Evolutionary conservation across 1,140 invertebrate species (phyloP).

Genomic region (Ceratina calcarata): DNA sequence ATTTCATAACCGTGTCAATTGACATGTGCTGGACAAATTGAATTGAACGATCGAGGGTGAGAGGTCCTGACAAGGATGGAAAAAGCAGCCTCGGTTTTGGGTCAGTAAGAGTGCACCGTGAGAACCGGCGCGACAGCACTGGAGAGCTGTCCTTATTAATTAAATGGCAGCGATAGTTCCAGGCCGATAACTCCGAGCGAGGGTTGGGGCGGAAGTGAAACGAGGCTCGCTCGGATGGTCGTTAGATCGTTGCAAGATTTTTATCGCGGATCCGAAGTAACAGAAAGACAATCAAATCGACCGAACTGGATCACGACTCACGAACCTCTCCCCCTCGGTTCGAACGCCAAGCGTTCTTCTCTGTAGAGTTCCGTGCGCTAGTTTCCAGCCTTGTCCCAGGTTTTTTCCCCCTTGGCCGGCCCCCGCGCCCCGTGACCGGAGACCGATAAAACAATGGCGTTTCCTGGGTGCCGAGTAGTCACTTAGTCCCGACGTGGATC

Average conservation of each 20-base stretch:
- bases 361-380: constrained; percentile 19
- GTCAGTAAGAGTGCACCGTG: background rate
- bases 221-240: constrained; percentile 14
- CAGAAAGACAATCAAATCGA: constrained; percentile 63
- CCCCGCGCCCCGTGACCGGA: background rate
- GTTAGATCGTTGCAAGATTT: constrained; percentile 49
- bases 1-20: too few species aligned
- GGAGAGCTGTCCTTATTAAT: constrained; percentile 37
- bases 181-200: constrained; percentile 20
- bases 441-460: constrained; percentile 63
- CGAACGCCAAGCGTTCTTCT: constrained; percentile 1
- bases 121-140: background rate
- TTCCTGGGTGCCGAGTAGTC: constrained; percentile 61
- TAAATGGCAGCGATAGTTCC: constrained; percentile 39
- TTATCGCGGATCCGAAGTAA: constrained; percentile 49
- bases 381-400: constrained; percentile 50
- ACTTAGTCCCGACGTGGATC: constrained; percentile 66
- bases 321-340: constrained; percentile 24
- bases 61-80: too few species aligned
- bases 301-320: constrained; percentile 59
- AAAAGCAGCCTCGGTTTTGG: too few species aligned
- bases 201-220: constrained; percentile 32
- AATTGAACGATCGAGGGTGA: too few species aligned
- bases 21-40: too few species aligned
- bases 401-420: background rate